Conservation (phyloP, 2,113 vertebrate species). For the Sminthopsis crassicaudata region DNA sequence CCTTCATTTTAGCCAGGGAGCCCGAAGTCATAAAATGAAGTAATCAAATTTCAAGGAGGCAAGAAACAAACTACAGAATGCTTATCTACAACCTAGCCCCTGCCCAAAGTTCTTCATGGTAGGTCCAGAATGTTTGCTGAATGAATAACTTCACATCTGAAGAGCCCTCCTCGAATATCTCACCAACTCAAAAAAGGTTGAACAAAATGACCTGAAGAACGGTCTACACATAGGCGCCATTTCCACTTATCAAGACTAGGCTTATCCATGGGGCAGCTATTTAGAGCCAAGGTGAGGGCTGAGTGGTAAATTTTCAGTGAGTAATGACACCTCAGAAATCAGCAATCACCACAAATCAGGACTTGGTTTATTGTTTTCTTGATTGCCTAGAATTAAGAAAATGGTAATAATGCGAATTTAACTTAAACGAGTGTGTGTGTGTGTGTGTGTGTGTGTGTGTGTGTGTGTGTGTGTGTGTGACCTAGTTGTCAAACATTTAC, state of each 20-base stretch:
- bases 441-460: neutral
- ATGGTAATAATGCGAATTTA: neutral
- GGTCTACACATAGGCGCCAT: conserved; percentile 15
- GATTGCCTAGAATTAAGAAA: neutral
- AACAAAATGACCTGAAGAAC: conserved; percentile 34
- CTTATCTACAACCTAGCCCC: neutral
- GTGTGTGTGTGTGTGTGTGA: neutral
- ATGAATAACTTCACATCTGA: neutral
- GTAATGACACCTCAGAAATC: neutral
- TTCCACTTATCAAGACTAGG: neutral
- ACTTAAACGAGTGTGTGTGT: neutral
- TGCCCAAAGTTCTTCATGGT: neutral
- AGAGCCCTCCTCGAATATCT: neutral
- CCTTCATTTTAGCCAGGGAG: conserved; percentile 15
- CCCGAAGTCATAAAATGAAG: neutral
- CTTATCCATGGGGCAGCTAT: neutral
- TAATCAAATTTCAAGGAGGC: neutral
- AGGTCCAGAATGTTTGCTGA: conserved; percentile 35
- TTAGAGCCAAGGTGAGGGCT: neutral
- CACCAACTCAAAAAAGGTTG: conserved; percentile 39
- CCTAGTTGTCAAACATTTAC: neutral
- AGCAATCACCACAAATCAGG: neutral
- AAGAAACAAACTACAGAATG: conserved; percentile 8
- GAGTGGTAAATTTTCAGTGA: neutral
- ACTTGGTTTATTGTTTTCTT: neutral